phyloP scores from a whole-genome alignment of 2,113 vertebrate species.

The Oncorhynchus gorbuscha region DNA sequence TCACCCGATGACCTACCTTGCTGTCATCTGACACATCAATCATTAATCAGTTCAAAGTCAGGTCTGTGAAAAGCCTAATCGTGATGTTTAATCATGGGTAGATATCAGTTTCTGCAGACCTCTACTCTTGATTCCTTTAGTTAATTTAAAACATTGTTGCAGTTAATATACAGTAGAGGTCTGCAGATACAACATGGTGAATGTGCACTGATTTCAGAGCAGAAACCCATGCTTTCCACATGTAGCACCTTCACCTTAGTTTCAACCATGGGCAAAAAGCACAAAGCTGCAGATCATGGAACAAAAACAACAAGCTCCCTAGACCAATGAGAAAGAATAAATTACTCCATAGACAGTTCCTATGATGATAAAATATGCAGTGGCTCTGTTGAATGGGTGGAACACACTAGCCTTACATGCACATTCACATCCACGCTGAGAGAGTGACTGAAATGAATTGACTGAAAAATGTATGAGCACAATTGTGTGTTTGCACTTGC shows the following conservation, averaged over 20 bases:
- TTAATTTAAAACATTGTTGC: not conserved
- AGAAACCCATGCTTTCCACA: no score
- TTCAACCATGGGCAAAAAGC: not conserved
- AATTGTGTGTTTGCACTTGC: conserved; percentile 55
- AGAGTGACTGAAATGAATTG: conserved; percentile 44
- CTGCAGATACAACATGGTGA: not conserved
- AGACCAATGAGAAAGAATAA: conserved; percentile 11
- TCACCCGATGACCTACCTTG: conserved; percentile 67
- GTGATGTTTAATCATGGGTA: conserved; percentile 20
- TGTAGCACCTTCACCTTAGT: no score
- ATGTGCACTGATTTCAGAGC: no score
- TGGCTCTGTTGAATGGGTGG: no score
- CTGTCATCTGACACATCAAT: conserved; percentile 68
- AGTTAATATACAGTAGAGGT: not conserved
- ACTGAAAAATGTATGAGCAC: conserved; percentile 73
- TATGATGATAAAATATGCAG: conserved; percentile 33
- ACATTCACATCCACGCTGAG: conserved; percentile 6
- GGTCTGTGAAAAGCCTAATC: conserved; percentile 55
- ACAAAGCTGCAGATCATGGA: conserved; percentile 26
- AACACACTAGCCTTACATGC: not conserved
- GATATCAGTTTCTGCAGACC: conserved; percentile 22
- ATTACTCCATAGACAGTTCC: not conserved
- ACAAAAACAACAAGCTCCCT: conserved; percentile 32
- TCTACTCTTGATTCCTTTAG: not conserved
- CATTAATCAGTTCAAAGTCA: conserved; percentile 69